Percentiles rank a stretch among this genome's conserved stretches.
phyloP scores from a whole-genome alignment of 2,888 invertebrate species.

The Philereme vetulata region DNA sequence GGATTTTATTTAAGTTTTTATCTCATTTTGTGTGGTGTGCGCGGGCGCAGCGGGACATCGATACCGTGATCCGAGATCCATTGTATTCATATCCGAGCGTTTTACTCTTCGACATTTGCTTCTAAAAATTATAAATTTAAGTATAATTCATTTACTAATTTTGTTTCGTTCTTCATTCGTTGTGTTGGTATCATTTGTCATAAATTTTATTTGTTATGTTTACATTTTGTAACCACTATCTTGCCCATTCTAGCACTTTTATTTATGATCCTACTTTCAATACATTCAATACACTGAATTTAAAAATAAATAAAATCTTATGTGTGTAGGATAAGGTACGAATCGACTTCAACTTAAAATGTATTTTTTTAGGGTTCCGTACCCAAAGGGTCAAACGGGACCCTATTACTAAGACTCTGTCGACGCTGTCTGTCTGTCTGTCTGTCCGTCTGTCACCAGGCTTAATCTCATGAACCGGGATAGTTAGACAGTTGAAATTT shows the following conservation, averaged over 20 bases:
- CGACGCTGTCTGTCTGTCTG: no score
- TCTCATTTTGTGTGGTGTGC: constrained; percentile 68
- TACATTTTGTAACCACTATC: constrained; percentile 11
- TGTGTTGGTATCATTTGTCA: constrained; percentile 35
- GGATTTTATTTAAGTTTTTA: constrained; percentile 75
- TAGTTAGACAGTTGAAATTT: no score
- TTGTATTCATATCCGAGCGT: constrained; percentile 74
- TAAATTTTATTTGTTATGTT: constrained; percentile 30
- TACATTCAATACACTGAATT: no score
- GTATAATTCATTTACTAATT: constrained; percentile 50
- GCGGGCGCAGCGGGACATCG: constrained; percentile 69
- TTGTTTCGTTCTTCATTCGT: constrained; percentile 32
- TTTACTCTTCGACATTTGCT: constrained; percentile 73
- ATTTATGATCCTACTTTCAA: no score
- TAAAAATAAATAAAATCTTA: no score
- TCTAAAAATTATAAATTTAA: constrained; percentile 76
- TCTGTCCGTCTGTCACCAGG: no score
- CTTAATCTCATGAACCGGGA: no score
- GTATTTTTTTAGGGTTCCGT: no score
- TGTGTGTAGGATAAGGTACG: no score
- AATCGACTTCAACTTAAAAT: no score
- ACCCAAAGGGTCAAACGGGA: no score
- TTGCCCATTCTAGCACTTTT: background rate
- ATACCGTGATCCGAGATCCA: constrained; percentile 60
- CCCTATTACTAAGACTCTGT: no score